Percentiles rank a stretch among this genome's conserved stretches.
These are phyloP conservation scores for Hiodon alosoides DNA, from an alignment of 2,113 vertebrate genomes.

Conservation along the genomic window DNA sequence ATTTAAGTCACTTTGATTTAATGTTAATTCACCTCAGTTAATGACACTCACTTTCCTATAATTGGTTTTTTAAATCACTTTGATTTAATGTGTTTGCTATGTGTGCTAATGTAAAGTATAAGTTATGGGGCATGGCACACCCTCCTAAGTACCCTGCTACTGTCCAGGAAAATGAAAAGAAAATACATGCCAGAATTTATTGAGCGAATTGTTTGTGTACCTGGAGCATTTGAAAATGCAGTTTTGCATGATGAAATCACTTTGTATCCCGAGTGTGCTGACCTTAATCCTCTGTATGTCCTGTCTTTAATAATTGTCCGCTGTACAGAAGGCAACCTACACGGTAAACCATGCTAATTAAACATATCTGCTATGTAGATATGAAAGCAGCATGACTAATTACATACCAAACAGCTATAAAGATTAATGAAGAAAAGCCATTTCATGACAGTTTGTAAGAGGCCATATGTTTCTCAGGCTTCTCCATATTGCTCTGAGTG, in stretches of 20 bases:
- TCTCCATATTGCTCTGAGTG: background rate
- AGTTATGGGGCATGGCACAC: too few relatives aligned
- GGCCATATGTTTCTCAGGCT: background rate
- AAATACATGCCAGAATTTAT: too few relatives aligned
- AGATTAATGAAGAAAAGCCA: background rate
- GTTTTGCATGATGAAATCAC: background rate
- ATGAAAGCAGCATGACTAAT: background rate
- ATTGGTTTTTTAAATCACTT: too few relatives aligned
- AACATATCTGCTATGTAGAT: background rate
- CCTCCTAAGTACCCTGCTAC: too few relatives aligned
- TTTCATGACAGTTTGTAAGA: background rate
- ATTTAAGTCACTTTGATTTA: too few relatives aligned
- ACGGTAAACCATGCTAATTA: background rate
- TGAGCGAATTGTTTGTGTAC: too few relatives aligned
- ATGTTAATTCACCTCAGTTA: too few relatives aligned
- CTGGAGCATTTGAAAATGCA: background rate
- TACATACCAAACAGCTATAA: background rate
- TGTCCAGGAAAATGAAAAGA: too few relatives aligned
- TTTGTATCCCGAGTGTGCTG: background rate
- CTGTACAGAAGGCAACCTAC: background rate
- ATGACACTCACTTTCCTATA: too few relatives aligned
- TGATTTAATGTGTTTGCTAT: too few relatives aligned
- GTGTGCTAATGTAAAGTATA: too few relatives aligned
- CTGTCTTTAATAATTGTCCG: background rate
- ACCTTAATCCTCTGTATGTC: background rate